Evolutionary conservation across 2,888 invertebrate genomes (phyloP), one percentile per base, ranked within the genome.

Genomic region (Eilema sororculum): DNA sequence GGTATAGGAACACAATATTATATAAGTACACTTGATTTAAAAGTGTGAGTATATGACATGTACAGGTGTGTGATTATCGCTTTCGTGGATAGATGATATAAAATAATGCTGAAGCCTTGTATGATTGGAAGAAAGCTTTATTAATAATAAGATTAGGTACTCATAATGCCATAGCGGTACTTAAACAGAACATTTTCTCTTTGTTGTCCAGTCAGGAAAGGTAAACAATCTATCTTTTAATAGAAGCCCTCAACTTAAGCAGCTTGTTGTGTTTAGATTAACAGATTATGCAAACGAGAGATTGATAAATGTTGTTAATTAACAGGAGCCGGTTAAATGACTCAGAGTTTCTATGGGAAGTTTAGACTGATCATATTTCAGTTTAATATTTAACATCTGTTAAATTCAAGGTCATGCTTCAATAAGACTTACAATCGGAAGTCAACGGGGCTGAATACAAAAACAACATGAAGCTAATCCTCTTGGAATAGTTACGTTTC

Each of bases 181-280:
- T 28, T 58, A 58, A 25, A 58, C 58, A 58, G 25, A 58, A 58
- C 25, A 58, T 12, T 58, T 25, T 58, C 16, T 58, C 58, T 58
- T 57, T 57, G 24, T 57, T 57, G 13, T 24, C 4, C 13, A 13
- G 24, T 9, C 22, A 24, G 4, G 28, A 25, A 28, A 58, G 24
- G 58, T 58, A 28, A 25, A 58, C 58, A 58, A 20, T 46, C 46
- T 46, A 46, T 20, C 46, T 58, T 58, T 52, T n/a, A 25, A 58
- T 2, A 25, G 24, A 25, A 13, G 28, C 6, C 28, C 25, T 58
- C 25, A 58, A 16, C 25, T 16, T 24, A 24, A 57, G 57, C 24
- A 24, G 24, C 24, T 24, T 58, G 8, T 33, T 61, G n/a, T 24
- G 22, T 62, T 62, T 8, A 24, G 33, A n/a, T 28, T n/a, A 30